Evolutionary conservation across 2,113 vertebrate genomes (phyloP).

Genomic region (Cyprinodon brontotheroides): DNA sequence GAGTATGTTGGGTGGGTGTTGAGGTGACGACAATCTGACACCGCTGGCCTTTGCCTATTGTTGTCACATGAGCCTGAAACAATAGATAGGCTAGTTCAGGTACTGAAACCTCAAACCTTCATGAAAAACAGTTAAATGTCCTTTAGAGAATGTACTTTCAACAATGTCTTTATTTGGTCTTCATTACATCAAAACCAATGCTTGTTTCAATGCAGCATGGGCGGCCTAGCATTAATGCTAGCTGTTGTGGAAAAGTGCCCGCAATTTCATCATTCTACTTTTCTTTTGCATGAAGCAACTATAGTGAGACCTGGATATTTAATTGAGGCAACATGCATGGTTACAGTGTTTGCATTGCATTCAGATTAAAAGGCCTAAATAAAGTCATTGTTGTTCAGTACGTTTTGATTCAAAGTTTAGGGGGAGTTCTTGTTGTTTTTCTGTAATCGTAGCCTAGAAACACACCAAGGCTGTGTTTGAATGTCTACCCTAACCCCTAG

Average conservation of each 20-base stretch:
- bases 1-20: constrained; percentile 52
- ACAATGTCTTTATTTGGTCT: not conserved
- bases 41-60: constrained; percentile 5
- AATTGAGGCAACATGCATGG: not conserved
- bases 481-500: too few species aligned
- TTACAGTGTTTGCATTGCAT: not conserved
- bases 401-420: not conserved
- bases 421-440: not conserved
- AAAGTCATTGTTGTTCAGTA: not conserved
- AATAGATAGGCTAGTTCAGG: constrained; percentile 33
- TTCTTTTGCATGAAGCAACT: not conserved
- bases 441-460: not conserved
- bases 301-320: not conserved
- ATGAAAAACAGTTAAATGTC: not conserved
- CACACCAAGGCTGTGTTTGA: not conserved
- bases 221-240: not conserved
- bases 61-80: constrained; percentile 40
- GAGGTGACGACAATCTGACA: constrained; percentile 34
- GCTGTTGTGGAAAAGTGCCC: not conserved
- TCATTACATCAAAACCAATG: not conserved
- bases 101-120: constrained; percentile 13
- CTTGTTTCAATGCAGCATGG: not conserved
- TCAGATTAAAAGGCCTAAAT: not conserved
- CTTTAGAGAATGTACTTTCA: not conserved
- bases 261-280: not conserved